Percentiles rank a stretch among this genome's conserved stretches.
Evolutionary conservation across 1,140 invertebrate genomes (phyloP).

Genomic region (Rhyzopertha dominica): DNA sequence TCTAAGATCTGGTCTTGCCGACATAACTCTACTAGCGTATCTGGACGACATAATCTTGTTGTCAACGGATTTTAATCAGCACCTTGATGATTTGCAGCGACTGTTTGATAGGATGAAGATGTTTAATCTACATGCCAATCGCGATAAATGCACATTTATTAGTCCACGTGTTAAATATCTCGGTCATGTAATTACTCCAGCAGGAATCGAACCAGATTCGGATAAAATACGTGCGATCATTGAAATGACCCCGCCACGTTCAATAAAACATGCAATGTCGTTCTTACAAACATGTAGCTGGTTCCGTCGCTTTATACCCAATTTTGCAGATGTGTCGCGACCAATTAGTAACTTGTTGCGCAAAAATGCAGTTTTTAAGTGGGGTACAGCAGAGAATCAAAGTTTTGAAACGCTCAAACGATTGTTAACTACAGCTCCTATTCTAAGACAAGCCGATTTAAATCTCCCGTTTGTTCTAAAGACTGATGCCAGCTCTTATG

Average conservation of each 20-base stretch:
- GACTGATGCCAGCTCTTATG: conserved; percentile 36
- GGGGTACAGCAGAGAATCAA: too few relatives aligned
- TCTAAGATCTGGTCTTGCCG: conserved; percentile 23
- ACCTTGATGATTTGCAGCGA: conserved; percentile 31
- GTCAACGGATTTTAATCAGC: conserved; percentile 32
- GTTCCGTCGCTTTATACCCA: too few relatives aligned
- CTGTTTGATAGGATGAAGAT: conserved; percentile 32
- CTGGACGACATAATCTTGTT: conserved; percentile 44
- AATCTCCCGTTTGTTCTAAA: conserved; percentile 27
- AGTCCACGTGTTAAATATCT: conserved; percentile 33
- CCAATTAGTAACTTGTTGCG: too few relatives aligned
- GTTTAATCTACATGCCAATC: conserved; percentile 13
- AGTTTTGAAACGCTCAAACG: conserved; percentile 3
- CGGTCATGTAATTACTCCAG: conserved; percentile 28
- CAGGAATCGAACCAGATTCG: conserved; percentile 28
- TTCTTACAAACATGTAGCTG: too few relatives aligned
- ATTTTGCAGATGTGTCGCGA: too few relatives aligned
- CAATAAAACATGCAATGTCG: conserved; percentile 41
- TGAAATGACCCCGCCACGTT: conserved; percentile 25
- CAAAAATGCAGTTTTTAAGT: too few relatives aligned
- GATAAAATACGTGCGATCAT: conserved; percentile 27
- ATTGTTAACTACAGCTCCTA: conserved; percentile 2
- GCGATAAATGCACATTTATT: conserved; percentile 31
- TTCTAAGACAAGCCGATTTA: conserved; percentile 27
- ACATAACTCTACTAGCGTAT: conserved; percentile 35